Conservation (phyloP, 2,797 vertebrate genomes). For the Neopelma chrysocephalum region DNA sequence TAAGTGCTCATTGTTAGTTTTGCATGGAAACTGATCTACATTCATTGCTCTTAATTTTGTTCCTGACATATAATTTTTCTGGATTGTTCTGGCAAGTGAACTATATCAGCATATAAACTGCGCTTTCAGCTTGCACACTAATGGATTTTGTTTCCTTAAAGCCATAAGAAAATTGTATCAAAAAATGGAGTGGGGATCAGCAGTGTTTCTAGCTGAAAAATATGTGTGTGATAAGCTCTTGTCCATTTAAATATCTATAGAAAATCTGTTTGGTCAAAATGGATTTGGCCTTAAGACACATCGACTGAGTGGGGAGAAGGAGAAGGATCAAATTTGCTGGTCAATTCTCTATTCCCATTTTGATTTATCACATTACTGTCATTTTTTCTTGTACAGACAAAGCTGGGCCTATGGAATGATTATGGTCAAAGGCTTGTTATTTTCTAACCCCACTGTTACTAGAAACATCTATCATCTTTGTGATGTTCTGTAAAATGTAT, state of each 20-base stretch:
- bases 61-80: background rate
- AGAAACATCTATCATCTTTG: background rate
- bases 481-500: background rate
- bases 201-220: background rate
- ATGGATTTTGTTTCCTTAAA: background rate
- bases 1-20: background rate
- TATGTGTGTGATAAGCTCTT: background rate
- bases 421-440: background rate
- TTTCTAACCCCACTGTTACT: background rate
- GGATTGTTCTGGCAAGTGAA: background rate
- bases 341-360: background rate
- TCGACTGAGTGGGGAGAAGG: background rate
- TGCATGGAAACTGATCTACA: background rate
- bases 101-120: background rate
- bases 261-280: background rate
- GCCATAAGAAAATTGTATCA: background rate
- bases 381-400: background rate
- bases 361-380: constrained; percentile 11
- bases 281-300: background rate
- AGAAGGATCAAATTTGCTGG: background rate
- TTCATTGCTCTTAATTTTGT: background rate
- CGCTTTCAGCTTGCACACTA: background rate
- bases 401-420: background rate
- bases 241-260: background rate
- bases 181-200: background rate